phyloP scores from a whole-genome alignment of 64 coral and sea anemone genomes.

The Acropora tenuis region DNA sequence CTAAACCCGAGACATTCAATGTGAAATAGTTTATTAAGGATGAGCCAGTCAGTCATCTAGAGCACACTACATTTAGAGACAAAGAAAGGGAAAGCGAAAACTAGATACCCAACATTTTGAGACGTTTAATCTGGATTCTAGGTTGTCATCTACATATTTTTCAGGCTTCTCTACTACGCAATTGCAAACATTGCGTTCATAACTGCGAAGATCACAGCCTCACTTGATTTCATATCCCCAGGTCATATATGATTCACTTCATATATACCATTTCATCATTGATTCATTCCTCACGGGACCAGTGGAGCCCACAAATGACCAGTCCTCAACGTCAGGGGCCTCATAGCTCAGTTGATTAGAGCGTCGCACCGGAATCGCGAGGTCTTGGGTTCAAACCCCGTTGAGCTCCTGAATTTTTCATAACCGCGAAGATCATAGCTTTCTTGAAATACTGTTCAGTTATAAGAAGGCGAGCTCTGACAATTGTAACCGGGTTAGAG shows the following conservation, averaged over 20 bases:
- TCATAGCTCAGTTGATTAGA: neutral
- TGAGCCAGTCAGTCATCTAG: too few species aligned
- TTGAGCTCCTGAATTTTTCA: neutral
- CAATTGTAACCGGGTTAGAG: constrained; percentile 9
- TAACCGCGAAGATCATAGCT: neutral
- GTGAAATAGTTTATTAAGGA: too few species aligned
- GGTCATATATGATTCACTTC: constrained; percentile 2
- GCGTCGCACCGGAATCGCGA: constrained; percentile 1
- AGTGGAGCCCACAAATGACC: neutral
- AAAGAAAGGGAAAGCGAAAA: too few species aligned
- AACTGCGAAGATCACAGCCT: neutral
- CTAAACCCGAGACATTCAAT: too few species aligned
- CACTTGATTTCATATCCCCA: neutral
- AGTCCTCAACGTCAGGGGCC: neutral
- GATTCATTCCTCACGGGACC: constrained; percentile 1
- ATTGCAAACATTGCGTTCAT: too few species aligned
- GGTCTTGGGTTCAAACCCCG: neutral
- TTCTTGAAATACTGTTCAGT: neutral
- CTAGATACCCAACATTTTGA: too few species aligned
- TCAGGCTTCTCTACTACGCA: too few species aligned
- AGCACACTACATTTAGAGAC: too few species aligned
- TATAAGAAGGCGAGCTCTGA: constrained; percentile 18
- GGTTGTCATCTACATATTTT: too few species aligned
- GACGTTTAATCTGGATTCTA: too few species aligned
- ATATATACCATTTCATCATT: neutral